Percentiles rank a stretch among this genome's conserved stretches.
Evolutionary conservation across 2,113 vertebrate genomes (phyloP).

Genomic region (Oncorhynchus nerka): DNA sequence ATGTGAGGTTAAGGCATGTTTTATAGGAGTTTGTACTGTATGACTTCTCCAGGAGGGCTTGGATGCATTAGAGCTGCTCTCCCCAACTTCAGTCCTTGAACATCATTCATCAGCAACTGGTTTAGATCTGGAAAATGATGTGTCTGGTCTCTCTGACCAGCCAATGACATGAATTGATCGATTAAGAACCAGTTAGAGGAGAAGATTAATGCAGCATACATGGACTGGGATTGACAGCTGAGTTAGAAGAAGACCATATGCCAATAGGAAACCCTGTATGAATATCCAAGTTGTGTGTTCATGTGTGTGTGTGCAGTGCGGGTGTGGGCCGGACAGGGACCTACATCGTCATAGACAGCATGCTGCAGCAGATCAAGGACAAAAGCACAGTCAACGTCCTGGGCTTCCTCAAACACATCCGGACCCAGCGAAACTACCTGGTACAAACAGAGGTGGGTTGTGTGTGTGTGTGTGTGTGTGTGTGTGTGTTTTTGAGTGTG

Average conservation of each 20-base stretch:
- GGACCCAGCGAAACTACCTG: conserved; percentile 95
- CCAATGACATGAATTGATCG: no score
- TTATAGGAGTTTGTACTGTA: no score
- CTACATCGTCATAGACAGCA: conserved; percentile 94
- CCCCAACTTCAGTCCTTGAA: neutral
- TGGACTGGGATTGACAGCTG: no score
- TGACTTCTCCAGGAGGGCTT: neutral
- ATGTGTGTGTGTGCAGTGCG: conserved; percentile 74
- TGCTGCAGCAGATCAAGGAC: conserved; percentile 93
- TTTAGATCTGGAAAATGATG: neutral
- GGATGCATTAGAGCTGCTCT: neutral
- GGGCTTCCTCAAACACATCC: conserved; percentile 95
- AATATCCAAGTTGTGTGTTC: no score
- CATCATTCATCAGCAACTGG: neutral
- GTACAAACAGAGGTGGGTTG: conserved; percentile 94
- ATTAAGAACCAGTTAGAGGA: no score
- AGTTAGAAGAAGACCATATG: no score
- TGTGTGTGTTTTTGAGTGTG: neutral
- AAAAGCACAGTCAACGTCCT: conserved; percentile 91
- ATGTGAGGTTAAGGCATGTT: no score
- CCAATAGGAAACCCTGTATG: no score
- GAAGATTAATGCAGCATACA: no score
- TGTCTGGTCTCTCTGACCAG: neutral
- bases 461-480: neutral
- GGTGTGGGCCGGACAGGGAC: conserved; percentile 94